Percentiles rank a stretch among this genome's conserved stretches.
phyloP scores from a whole-genome alignment of 2,888 invertebrate genomes.

The Tenodera sinensis region DNA sequence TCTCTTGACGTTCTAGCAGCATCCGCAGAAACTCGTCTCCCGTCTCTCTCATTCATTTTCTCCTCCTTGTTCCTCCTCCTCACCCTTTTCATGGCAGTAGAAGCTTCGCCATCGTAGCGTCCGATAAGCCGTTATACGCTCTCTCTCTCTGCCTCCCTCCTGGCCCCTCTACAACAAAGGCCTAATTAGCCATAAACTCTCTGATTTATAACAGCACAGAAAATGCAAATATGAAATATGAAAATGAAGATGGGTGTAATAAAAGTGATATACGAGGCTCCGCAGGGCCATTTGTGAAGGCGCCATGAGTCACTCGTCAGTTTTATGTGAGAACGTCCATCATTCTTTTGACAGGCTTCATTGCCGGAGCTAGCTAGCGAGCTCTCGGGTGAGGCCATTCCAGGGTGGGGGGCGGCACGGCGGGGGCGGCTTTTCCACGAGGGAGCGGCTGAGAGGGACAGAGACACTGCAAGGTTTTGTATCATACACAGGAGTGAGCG shows the following conservation, averaged over 20 bases:
- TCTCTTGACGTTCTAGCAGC: slow-evolving; percentile 16
- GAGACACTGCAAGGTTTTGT: slow-evolving; percentile 1
- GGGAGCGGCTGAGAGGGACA: slow-evolving; percentile 17
- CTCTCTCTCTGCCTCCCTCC: slow-evolving; percentile 39
- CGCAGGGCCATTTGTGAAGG: slow-evolving; percentile 51
- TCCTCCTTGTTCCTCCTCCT: slow-evolving; percentile 18
- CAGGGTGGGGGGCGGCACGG: slow-evolving; percentile 1
- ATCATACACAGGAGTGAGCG: slow-evolving; percentile 19
- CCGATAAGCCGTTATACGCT: slow-evolving; percentile 49
- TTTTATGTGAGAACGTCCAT: slow-evolving; percentile 43
- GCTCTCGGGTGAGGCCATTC: slow-evolving; percentile 30
- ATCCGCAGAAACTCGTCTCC: slow-evolving; percentile 25
- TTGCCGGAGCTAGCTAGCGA: slow-evolving; percentile 37
- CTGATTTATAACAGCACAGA: slow-evolving; percentile 60
- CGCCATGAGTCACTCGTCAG: slow-evolving; percentile 40
- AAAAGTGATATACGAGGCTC: slow-evolving; percentile 52
- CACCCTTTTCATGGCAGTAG: not conserved
- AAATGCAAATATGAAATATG: slow-evolving; percentile 61
- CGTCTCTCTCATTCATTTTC: slow-evolving; percentile 27
- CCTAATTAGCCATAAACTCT: slow-evolving; percentile 63
- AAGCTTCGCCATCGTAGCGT: slow-evolving; percentile 37
- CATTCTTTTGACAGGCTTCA: slow-evolving; percentile 46
- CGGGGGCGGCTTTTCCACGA: slow-evolving; percentile 15
- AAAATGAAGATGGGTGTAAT: slow-evolving; percentile 61
- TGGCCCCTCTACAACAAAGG: slow-evolving; percentile 40